A percentile compares a stretch with the other conserved stretches of the same genome.
phyloP scores from a whole-genome alignment of 2,113 vertebrate genomes.

The Petaurus breviceps region DNA sequence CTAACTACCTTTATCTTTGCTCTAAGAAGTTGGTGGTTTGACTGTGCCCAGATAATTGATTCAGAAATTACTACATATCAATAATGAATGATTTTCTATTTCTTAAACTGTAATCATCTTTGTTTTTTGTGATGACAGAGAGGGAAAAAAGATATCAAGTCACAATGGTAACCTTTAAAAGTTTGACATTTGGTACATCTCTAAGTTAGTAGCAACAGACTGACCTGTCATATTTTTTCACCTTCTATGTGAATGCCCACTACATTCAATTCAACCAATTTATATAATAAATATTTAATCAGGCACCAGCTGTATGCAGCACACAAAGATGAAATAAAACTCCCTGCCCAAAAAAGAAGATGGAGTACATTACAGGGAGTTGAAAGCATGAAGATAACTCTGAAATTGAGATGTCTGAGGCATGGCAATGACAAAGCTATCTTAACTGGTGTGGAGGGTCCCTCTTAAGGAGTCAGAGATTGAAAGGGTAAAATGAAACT shows the following conservation, averaged over 20 bases:
- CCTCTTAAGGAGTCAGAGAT: not conserved
- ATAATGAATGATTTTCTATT: not conserved
- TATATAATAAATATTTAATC: not conserved
- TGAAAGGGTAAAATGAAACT: not conserved
- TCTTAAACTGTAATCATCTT: not conserved
- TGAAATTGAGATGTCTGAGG: not conserved
- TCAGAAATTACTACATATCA: not conserved
- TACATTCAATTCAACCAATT: not conserved
- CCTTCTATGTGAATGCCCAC: not conserved
- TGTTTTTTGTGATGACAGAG: slow-evolving; percentile 13
- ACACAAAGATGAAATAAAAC: not conserved
- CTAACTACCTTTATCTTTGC: not conserved
- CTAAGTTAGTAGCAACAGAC: not conserved
- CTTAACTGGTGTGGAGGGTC: not conserved
- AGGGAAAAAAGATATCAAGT: not conserved
- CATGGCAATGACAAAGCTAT: not conserved
- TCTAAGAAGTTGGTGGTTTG: not conserved
- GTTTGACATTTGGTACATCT: slow-evolving; percentile 13
- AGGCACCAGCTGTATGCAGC: not conserved
- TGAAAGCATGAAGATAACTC: not conserved
- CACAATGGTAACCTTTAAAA: not conserved
- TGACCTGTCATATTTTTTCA: not conserved
- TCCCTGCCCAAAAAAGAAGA: not conserved
- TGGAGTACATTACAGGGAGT: not conserved
- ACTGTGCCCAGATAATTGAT: not conserved